Evolutionary conservation across 2,113 vertebrate species (phyloP), one percentile per base, ranked within the genome.

Genomic region (Polypterus senegalus): DNA sequence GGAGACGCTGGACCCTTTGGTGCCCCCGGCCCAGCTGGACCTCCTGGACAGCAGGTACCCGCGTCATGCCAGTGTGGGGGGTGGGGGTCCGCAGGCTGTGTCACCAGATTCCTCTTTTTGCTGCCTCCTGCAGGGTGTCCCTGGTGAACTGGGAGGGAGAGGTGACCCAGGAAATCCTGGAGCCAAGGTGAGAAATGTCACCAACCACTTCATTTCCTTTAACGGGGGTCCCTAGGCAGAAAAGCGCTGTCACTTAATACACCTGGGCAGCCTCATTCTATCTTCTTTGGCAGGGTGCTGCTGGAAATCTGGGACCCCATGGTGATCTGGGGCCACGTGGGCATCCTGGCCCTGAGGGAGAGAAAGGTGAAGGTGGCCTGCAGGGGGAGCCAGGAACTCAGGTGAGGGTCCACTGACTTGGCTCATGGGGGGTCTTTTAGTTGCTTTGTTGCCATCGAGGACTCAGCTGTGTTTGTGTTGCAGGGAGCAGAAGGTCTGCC

Each of bases 401-500:
- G 86, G 91, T 92, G 63, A 67, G 48, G 49, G 43, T 47, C 4
- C 2, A 3, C 10, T 5, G 11, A 3, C 27, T 27, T 5, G 6
- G 56, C 27, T 27, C 27, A 27, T 27, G 27, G 27, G 27, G 27
- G 27, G 27, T 27, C 27, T 27, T 27, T 27, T 27, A 27, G 27
- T 27, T 27, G 27, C 27, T 27, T 27, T 27, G 27, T 27, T 27
- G 27, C 27, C 27, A 27, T 27, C 27, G 27, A 27, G 27, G 27
- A 27, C 27, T 27, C 27, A 27, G 27, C 27, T 27, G 27, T 27
- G 27, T 61, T 59, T n/a, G 7, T 60, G 65, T 5, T 73, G 3
- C 74, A 94, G 92, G 90, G 90, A 3, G 69, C 77, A 7, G 74
- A 83, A 0, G 91, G 90, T 47, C 67, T 79, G 4, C 70, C 71